A percentile compares a stretch with the other conserved stretches of the same genome.
These are phyloP conservation scores for Moxostoma hubbsi DNA, from an alignment of 2,797 vertebrate genomes.

Conservation along the genomic window DNA sequence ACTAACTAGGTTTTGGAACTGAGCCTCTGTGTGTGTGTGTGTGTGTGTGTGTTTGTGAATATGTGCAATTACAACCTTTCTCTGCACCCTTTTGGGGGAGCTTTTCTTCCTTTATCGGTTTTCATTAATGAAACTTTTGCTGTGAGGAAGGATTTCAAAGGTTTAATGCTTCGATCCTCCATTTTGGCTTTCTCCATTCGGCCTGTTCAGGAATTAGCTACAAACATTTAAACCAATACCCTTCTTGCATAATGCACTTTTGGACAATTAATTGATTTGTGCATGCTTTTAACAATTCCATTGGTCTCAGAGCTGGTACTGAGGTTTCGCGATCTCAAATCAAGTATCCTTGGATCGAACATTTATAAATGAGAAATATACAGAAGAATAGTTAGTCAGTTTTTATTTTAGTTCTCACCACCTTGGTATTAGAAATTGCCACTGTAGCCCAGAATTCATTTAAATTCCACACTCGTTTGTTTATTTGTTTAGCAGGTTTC, in stretches of 20 bases:
- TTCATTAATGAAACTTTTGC: slow-evolving; percentile 13
- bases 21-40: background rate
- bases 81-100: background rate
- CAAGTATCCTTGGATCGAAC: background rate
- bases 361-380: slow-evolving; percentile 14
- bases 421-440: background rate
- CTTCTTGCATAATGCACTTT: background rate
- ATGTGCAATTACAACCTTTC: background rate
- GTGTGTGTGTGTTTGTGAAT: no score
- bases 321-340: background rate
- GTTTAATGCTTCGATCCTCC: slow-evolving; percentile 13
- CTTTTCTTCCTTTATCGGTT: slow-evolving; percentile 17
- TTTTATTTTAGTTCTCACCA: background rate
- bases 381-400: slow-evolving; percentile 2
- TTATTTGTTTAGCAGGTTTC: slow-evolving; percentile 18
- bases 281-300: background rate
- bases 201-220: background rate
- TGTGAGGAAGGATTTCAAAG: background rate
- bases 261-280: slow-evolving; percentile 3
- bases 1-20: no score
- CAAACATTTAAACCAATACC: slow-evolving; percentile 12
- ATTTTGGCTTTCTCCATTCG: slow-evolving; percentile 5
- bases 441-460: background rate
- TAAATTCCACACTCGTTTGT: background rate
- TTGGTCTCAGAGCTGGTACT: background rate